These are phyloP conservation scores for Acleris laterana DNA, from an alignment of 2,888 invertebrate genomes.

Conservation along the genomic window DNA sequence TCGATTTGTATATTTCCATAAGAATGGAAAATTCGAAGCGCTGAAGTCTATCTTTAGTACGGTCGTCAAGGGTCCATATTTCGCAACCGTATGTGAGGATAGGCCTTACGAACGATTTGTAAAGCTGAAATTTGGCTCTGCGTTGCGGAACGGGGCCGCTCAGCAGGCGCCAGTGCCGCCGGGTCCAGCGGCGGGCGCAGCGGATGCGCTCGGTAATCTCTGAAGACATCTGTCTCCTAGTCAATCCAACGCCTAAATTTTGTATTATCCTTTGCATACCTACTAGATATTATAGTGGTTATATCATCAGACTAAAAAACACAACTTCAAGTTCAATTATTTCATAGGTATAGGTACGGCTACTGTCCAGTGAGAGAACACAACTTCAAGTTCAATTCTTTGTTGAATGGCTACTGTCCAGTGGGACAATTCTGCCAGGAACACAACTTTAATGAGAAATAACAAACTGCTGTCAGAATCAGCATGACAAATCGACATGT, in stretches of 20 bases:
- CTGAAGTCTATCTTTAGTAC: slow-evolving; percentile 47
- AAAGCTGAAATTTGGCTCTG: slow-evolving; percentile 55
- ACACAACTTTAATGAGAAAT: too few species aligned
- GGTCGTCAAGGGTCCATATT: slow-evolving; percentile 54
- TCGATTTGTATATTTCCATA: slow-evolving; percentile 60
- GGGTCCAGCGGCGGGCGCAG: slow-evolving; percentile 60
- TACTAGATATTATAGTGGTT: too few species aligned
- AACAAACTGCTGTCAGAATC: too few species aligned
- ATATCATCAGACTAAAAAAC: too few species aligned
- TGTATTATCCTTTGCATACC: slow-evolving; percentile 5
- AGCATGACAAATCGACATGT: too few species aligned
- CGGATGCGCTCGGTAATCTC: slow-evolving; percentile 57
- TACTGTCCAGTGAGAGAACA: too few species aligned
- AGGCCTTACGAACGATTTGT: slow-evolving; percentile 59
- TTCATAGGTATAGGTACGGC: too few species aligned
- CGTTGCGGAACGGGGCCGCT: slow-evolving; percentile 48
- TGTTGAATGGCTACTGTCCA: too few species aligned
- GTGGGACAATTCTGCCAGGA: too few species aligned
- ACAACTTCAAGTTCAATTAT: too few species aligned
- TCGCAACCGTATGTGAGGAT: slow-evolving; percentile 67
- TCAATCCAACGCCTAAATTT: slow-evolving; percentile 47
- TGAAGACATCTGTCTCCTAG: slow-evolving; percentile 41
- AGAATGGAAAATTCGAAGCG: slow-evolving; percentile 55
- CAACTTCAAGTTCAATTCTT: too few species aligned
- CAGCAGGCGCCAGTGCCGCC: slow-evolving; percentile 50